Evolutionary conservation across 2,888 invertebrate genomes (phyloP), one percentile per base, ranked within the genome.

Genomic region (Deilephila elpenor): DNA sequence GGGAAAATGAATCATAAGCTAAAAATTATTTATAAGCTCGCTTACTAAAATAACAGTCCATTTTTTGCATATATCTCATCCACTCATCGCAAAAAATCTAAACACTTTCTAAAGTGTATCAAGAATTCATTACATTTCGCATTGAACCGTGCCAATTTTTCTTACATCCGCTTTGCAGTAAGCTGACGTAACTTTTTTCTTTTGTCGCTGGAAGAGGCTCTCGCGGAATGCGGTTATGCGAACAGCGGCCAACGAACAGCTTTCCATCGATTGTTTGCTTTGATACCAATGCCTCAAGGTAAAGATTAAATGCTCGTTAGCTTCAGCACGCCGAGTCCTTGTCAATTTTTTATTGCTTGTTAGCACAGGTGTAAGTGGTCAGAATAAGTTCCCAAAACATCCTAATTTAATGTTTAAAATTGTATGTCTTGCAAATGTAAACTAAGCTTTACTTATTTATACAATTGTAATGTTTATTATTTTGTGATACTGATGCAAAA

Each of bases 181-280:
- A 74, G 70, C 73, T 82, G 80, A 86, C 75, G 82, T 83, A 82
- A 80, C 79, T 81, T 82, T 84, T 82, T 84, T 81, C 81, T 84
- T 86, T 86, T 83, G 80, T 78, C 75, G 74, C 81, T 75, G 78
- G 82, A 83, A 80, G 83, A 83, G 77, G 75, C 80, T 82, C 75
- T 71, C 74, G 56, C 83, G 83, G 90, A 91, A 90, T 91, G 91
- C 88, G 89, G 89, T 86, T 89, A 86, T 80, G 82, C 85, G 86
- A 83, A 86, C 86, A 82, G 79, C 82, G 84, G 78, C 78, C 82
- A 81, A 82, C 80, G 81, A 82, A 79, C 87, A 85, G 87, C 87
- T 89, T 89, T 88, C 89, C 86, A 86, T 81, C 82, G 82, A 87
- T 87, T 88, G 88, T 90, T 89, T 87, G 87, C 86, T 87, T 90